Evolutionary conservation across 53 echinoderm and acorn worm species (phyloP), one percentile per base, ranked within the genome.

Genomic region (Paelopatides confundens): DNA sequence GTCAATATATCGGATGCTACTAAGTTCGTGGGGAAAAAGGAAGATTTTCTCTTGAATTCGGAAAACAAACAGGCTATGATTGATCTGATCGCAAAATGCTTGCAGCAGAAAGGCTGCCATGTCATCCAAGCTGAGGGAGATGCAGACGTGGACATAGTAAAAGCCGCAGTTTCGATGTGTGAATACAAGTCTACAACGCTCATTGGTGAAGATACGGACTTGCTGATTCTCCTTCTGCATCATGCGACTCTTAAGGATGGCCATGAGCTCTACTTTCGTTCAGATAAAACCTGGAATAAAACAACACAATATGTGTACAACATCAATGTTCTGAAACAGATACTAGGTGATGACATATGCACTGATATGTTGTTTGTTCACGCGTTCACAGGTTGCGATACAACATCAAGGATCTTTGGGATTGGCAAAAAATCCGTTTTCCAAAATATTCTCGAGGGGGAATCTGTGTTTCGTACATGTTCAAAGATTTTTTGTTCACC

Each of bases 311-410:
- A 68, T 23, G n/a, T 68, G 15, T 86, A 69, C 52, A 35, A 71
- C 65, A 68, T 86, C 35, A 31, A 62, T 43, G 35, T 24, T 31
- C 35, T 36, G 11, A 82, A 69, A 11, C 32, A 37, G 23, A n/a
- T 82, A 66, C 88, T 90, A 15, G 90, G 88, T 18, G 14, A 48
- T 17, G 36, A 50, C 11, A 62, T 67, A 11, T 93, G 90, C 86
- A 32, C 86, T 31, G 35, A 83, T 26, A 43, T 90, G 5, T 76
- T 90, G 27, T 90, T 90, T 53, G 58, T 85, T 1, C 90, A 93
- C 66, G 90, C 87, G 13, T 30, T 93, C 36, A 76, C 66, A 58
- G 90, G 93, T 6, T 90, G 93, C 65, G 93, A 90, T 47, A 85
- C 77, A 4, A 93, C 93, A 82, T 93, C 90, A 15, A 82, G 63